Evolutionary conservation across 2,888 invertebrate species (phyloP), one percentile per base, ranked within the genome.

Genomic region (Drosophila algonquin): DNA sequence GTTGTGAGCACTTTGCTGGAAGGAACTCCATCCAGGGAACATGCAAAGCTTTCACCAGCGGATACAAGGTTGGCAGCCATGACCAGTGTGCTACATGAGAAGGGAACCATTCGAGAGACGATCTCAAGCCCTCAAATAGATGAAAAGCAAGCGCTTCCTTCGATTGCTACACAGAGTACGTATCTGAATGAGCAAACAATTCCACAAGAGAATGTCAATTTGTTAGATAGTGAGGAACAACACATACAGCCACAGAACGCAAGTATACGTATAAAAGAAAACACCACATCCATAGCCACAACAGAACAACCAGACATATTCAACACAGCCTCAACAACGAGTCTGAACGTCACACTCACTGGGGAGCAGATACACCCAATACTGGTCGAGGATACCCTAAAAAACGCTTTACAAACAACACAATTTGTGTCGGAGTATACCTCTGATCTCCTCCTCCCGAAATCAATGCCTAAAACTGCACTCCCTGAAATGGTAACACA

Each of bases 151-250:
- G 79, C 64, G 10, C 52, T 51, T 63, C 54, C 86, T 48, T 65
- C 72, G 45, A 73, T 82, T 32, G 78, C 60, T 58, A 76, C 87
- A 63, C 81, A 87, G 59, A 89, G 83, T 81, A 90, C 87, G 81
- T 90, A 89, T 67, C 40, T 90, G 27, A 79, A 74, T 70, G 78
- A 89, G 73, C 78, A 85, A 81, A 75, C 76, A 59, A 52, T 78
- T n/a, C 44, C 79, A 75, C 79, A 79, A 18, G 89, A 90, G 55
- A 77, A 80, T 48, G 76, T 77, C 12, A 74, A 80, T 68, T 71
- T 63, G 59, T 59, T 73, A 51, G n/a, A n/a, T 40, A 40, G 40
- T 40, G n/a, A 73, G 18, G 62, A 67, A 21, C 62, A 77, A 53
- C 58, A 70, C 54, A 71, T 61, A 72, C 55, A 65, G 30, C 21